A percentile compares a stretch with the other conserved stretches of the same genome.
Evolutionary conservation across 2,113 vertebrate species (phyloP).

Genomic region (Mesitornis unicolor): DNA sequence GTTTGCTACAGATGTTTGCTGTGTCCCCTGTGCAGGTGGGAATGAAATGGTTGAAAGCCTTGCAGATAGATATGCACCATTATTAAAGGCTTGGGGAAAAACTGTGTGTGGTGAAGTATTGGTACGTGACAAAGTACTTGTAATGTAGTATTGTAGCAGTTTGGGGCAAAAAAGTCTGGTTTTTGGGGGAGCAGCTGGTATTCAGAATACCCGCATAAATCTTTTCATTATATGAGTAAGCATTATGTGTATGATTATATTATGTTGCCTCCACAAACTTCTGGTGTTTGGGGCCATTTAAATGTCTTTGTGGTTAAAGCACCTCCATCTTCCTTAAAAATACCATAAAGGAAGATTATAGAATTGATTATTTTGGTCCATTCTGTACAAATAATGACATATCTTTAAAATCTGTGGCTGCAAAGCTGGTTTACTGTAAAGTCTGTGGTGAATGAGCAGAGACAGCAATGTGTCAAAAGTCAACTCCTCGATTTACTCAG

Average conservation of each 20-base stretch:
- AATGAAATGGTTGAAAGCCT: background rate
- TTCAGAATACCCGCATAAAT: background rate
- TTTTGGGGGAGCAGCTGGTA: background rate
- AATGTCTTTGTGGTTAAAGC: background rate
- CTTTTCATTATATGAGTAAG: background rate
- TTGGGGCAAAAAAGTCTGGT: background rate
- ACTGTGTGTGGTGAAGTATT: background rate
- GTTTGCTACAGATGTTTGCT: background rate
- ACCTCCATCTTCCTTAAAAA: background rate
- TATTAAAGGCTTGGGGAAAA: background rate
- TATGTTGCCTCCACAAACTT: background rate
- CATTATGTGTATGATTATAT: background rate
- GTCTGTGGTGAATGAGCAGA: background rate
- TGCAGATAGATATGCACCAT: background rate
- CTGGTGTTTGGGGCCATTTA: background rate
- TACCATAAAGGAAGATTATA: background rate
- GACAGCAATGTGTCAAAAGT: background rate
- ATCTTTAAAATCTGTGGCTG: background rate
- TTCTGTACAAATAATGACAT: background rate
- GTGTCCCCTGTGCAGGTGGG: background rate
- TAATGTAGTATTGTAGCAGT: background rate
- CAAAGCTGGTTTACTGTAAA: background rate
- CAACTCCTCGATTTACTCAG: background rate
- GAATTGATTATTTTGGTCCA: background rate
- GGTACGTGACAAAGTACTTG: too few relatives aligned